Evolutionary conservation across 2,888 invertebrate species (phyloP), one percentile per base, ranked within the genome.

Genomic region (Phoenoteleia sp.): DNA sequence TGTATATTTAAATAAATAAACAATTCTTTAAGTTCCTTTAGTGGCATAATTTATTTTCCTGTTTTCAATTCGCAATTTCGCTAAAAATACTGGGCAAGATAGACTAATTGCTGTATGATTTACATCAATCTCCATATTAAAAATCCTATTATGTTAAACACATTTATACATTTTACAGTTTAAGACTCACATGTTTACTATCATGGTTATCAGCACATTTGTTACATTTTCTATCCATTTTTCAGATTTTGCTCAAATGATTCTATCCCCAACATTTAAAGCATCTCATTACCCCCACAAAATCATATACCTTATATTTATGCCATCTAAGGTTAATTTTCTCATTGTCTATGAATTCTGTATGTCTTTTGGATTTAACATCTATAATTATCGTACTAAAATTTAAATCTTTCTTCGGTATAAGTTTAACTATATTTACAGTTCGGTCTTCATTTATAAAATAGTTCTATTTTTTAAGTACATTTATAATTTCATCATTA

Each of bases 381-480:
- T 47, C 45, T 5, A 47, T 21, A 47, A 47, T 47, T 17, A 47
- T 17, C 5, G 19, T 47, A 9, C 45, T 21, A 19, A 17, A 47
- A 47, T 47, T 21, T 4, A 47, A 5, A 6, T 6, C 45, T 13
- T 17, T 11, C 13, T 47, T 47, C 21, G 17, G 5, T 19, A 47
- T 47, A 5, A 19, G 17, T 47, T 47, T 47, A 47, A 47, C 13
- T n/a, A n/a, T n/a, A n/a, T 54, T 54, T 54, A n/a, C 5, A 15
- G 15, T 27, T 49, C 17, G 1, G 49, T 2, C 7, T 27, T 25
- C 5, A 29, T 64, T 27, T 17, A 45, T 27, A 27, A 64, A 45
- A 27, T 25, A 15, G n/a, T 64, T 64, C 15, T 64, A 45, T 27
- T 64, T 64, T 27, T 64, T 64, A 2, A 64, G 15, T 1, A 45